phyloP scores from a whole-genome alignment of 1,140 invertebrate genomes.

The Whitmania pigra region DNA sequence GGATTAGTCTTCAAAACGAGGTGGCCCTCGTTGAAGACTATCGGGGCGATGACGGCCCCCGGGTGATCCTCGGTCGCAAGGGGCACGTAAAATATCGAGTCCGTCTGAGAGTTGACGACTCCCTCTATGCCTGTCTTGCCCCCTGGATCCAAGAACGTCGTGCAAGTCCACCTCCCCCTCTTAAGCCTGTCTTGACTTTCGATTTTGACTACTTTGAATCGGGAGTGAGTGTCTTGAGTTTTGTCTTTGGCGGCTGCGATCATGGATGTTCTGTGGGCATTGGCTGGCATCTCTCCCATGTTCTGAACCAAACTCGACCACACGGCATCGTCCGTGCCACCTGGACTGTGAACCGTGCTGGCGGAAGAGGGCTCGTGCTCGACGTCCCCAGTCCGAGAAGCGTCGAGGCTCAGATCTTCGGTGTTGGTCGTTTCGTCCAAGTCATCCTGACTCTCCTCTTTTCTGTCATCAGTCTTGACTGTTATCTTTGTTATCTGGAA shows the following conservation, averaged over 20 bases:
- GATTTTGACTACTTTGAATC: constrained; percentile 21
- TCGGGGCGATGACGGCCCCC: constrained; percentile 8
- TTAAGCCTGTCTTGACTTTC: constrained; percentile 18
- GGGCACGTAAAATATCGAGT: constrained; percentile 17
- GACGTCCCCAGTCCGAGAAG: constrained; percentile 8
- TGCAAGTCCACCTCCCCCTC: constrained; percentile 15
- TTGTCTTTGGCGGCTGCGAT: constrained; percentile 10
- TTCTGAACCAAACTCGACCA: background rate
- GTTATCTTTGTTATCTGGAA: constrained; percentile 20
- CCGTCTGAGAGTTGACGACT: background rate
- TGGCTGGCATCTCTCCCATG: background rate
- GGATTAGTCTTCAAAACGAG: constrained; percentile 3
- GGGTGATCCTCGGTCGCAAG: constrained; percentile 10
- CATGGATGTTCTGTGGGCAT: background rate
- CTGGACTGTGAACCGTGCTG: constrained; percentile 15
- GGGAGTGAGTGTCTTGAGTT: constrained; percentile 1
- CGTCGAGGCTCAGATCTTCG: constrained; percentile 18
- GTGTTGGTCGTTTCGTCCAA: constrained; percentile 18
- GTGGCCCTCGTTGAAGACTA: constrained; percentile 16
- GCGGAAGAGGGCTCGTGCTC: constrained; percentile 18
- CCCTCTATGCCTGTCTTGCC: background rate
- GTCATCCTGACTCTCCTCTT: constrained; percentile 6
- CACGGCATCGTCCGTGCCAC: constrained; percentile 8
- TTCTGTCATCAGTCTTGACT: constrained; percentile 4
- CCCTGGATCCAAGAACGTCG: constrained; percentile 5